Evolutionary conservation across 2,113 vertebrate species (phyloP).

Genomic region (Pseudorasbora parva): DNA sequence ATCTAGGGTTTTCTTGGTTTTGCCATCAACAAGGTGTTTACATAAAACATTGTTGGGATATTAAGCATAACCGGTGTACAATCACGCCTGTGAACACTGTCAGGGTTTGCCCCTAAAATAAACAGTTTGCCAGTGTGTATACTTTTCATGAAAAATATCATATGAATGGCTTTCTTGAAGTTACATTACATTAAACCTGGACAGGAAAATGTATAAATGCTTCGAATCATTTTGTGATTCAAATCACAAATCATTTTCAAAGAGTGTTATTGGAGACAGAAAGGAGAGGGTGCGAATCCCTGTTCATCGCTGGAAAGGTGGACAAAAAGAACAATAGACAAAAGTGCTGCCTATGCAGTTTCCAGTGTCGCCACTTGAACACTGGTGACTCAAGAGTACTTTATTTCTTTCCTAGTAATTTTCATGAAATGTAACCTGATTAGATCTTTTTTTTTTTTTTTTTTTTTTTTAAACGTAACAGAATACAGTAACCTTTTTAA

Average conservation of each 20-base stretch:
- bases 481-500: conserved; percentile 19
- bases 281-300: background rate
- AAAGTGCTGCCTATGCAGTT: background rate
- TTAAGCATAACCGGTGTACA: background rate
- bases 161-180: background rate
- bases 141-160: too few species aligned
- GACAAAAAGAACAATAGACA: background rate
- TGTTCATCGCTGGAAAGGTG: background rate
- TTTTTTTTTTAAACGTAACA: background rate
- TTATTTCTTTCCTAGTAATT: background rate
- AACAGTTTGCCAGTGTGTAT: too few species aligned
- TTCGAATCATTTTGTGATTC: background rate
- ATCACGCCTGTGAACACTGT: too few species aligned
- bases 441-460: background rate
- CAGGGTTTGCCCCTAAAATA: too few species aligned
- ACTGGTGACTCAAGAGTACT: background rate
- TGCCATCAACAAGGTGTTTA: background rate
- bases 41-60: too few species aligned
- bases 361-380: background rate
- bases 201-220: background rate
- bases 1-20: background rate
- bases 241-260: background rate
- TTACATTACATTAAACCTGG: background rate
- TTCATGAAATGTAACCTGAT: background rate
- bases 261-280: background rate